These are phyloP conservation scores for Coleophora deauratella DNA, from an alignment of 2,888 invertebrate species.

Conservation along the genomic window DNA sequence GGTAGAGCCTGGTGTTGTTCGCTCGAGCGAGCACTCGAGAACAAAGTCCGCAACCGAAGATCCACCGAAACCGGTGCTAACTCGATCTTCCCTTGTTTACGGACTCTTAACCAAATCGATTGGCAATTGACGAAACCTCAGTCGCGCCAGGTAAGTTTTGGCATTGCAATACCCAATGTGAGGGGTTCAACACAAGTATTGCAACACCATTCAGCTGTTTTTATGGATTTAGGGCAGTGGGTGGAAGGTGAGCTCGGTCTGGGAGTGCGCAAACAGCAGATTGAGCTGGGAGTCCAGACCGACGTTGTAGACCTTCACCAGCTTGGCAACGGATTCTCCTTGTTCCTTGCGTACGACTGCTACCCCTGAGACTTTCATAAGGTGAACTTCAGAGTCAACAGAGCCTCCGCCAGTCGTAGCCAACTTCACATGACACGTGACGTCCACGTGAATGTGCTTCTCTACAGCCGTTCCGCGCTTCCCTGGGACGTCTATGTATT, in stretches of 20 bases:
- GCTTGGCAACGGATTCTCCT: constrained; percentile 64
- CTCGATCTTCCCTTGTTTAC: constrained; percentile 39
- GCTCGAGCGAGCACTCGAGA: constrained; percentile 15
- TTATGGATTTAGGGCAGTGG: constrained; percentile 59
- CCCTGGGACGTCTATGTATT: constrained; percentile 70
- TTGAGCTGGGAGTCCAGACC: constrained; percentile 81
- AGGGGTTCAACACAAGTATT: constrained; percentile 28
- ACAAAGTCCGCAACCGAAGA: constrained; percentile 38
- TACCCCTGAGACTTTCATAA: constrained; percentile 80
- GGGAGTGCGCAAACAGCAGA: constrained; percentile 77
- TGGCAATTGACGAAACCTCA: constrained; percentile 59
- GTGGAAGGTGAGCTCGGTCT: constrained; percentile 78
- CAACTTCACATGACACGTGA: constrained; percentile 78
- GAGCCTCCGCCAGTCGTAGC: constrained; percentile 74
- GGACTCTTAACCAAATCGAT: constrained; percentile 53
- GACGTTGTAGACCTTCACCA: constrained; percentile 77
- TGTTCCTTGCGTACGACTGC: constrained; percentile 78
- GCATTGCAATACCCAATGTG: constrained; percentile 37
- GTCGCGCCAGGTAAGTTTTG: constrained; percentile 59
- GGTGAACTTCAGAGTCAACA: constrained; percentile 72
- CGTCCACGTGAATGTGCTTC: constrained; percentile 79
- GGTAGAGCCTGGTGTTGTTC: constrained; percentile 1
- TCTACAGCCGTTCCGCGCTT: constrained; percentile 66
- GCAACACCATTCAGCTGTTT: constrained; percentile 49
- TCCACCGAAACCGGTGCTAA: constrained; percentile 18